phyloP scores from a whole-genome alignment of 2,797 vertebrate species.

The Limosa lapponica region DNA sequence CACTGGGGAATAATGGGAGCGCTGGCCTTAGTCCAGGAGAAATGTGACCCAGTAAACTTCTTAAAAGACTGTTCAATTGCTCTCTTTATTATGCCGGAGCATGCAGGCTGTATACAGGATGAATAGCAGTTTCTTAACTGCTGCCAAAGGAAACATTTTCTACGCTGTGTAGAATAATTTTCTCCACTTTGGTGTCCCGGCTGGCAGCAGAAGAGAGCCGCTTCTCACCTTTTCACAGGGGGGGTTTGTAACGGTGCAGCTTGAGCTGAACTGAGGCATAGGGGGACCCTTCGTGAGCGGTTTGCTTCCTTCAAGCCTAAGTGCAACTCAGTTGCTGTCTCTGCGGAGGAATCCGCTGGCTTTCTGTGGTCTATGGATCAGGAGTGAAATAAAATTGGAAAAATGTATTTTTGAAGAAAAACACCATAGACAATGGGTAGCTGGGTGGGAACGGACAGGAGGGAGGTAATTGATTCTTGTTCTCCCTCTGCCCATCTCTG shows the following conservation, averaged over 20 bases:
- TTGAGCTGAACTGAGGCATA: neutral
- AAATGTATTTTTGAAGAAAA: neutral
- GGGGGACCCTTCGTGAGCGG: neutral
- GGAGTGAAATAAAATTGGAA: neutral
- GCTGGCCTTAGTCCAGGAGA: constrained; percentile 27
- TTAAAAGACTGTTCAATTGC: constrained; percentile 27
- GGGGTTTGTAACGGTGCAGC: neutral
- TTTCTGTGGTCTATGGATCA: neutral
- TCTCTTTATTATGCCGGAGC: constrained; percentile 36
- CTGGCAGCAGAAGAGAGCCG: neutral
- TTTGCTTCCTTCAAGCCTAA: neutral
- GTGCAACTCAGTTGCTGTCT: neutral
- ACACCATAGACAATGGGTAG: neutral
- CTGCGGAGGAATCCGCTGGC: neutral
- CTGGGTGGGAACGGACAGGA: neutral
- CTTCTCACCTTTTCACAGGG: neutral
- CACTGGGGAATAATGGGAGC: constrained; percentile 9
- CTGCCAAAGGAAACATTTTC: constrained; percentile 54
- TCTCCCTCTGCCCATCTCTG: neutral
- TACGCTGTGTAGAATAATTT: neutral
- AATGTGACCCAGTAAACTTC: constrained; percentile 68
- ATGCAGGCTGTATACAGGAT: neutral
- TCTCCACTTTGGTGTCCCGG: neutral
- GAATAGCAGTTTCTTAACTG: constrained; percentile 48
- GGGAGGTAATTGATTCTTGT: neutral